A percentile compares a stretch with the other conserved stretches of the same genome.
Evolutionary conservation across 2,113 vertebrate genomes (phyloP).

Genomic region (Crocuta crocuta): DNA sequence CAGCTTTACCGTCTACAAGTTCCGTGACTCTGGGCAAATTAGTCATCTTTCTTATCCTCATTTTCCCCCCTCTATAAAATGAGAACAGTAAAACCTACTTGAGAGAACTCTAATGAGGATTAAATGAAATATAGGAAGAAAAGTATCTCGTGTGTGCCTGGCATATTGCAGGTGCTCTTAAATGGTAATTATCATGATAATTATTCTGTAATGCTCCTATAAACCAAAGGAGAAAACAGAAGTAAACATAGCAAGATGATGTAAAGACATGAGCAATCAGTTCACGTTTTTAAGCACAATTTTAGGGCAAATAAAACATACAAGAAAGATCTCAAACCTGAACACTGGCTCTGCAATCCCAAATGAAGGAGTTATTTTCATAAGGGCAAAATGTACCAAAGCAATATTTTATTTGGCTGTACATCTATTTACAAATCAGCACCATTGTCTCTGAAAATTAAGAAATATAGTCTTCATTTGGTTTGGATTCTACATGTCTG

Average conservation of each 20-base stretch:
- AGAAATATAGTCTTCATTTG: conserved; percentile 57
- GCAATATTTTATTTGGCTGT: conserved; percentile 43
- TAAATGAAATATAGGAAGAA: conserved; percentile 27
- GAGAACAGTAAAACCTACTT: neutral
- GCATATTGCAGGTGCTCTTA: neutral
- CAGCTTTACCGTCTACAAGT: neutral
- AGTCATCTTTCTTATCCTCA: neutral
- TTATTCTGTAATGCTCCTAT: neutral
- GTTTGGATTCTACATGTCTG: conserved; percentile 41
- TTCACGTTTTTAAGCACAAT: neutral
- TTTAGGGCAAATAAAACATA: conserved; percentile 6
- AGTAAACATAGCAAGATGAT: neutral
- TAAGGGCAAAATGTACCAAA: neutral
- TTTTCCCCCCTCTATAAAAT: neutral
- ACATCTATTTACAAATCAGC: conserved; percentile 42
- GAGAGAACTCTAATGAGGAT: neutral
- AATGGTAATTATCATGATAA: neutral
- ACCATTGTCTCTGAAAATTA: conserved; percentile 59
- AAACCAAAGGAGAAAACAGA: conserved; percentile 12
- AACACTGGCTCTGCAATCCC: neutral
- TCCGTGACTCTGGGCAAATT: neutral
- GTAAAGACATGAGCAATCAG: neutral
- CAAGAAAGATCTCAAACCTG: neutral
- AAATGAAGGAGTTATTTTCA: neutral
- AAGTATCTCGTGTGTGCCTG: neutral